Base-by-base conservation (phyloP, 2,888 invertebrate species). In the Drosophila mimetica region DNA sequence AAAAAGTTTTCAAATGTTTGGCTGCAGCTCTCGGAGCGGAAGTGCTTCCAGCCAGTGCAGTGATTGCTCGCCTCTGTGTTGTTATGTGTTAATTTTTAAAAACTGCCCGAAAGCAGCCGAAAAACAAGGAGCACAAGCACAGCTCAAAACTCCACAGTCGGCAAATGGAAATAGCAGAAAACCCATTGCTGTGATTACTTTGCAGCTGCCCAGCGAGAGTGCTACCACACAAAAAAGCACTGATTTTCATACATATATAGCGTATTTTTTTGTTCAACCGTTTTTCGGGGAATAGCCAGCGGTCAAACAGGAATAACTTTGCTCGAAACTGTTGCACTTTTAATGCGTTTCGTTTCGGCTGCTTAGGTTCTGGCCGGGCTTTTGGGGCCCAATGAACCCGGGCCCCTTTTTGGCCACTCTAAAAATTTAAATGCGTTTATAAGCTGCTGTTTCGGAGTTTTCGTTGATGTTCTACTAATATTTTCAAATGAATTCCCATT, bases 1-100 rank as follows among this genome's bases (percentile, higher is more conserved):
- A 80, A 86, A 85, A 85, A 85, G 71, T 85, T 85, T 85, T 85
- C 76, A 86, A 86, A 86, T 86, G 78, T 86, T 81, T 79, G 42
- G 25, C 37, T 34, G 59, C 42, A 60, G 54, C 61, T 47, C 46
- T 53, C 61, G 54, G 64, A 44, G 76, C 82, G 82, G 76, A 82
- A 82, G 76, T 80, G 86, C 83, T 83, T 66, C 47, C 63, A 78
- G 71, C 57, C 59, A 77, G 86, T 58, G 65, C 67, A 20, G 79
- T 82, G 83, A 85, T 85, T 85, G 86, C 78, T 32, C 25, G 32
- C 48, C 51, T 64, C 54, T 42, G 46, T 50, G 63, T 63, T 71
- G 69, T 65, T 54, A 59, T 73, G 83, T 83, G 82, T 83, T 83
- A 83, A 83, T 83, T 83, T 83, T 83, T 83, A 83, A 83, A 83